These are phyloP conservation scores for Drosophila leonis DNA, from an alignment of 2,888 invertebrate species.

Conservation along the genomic window DNA sequence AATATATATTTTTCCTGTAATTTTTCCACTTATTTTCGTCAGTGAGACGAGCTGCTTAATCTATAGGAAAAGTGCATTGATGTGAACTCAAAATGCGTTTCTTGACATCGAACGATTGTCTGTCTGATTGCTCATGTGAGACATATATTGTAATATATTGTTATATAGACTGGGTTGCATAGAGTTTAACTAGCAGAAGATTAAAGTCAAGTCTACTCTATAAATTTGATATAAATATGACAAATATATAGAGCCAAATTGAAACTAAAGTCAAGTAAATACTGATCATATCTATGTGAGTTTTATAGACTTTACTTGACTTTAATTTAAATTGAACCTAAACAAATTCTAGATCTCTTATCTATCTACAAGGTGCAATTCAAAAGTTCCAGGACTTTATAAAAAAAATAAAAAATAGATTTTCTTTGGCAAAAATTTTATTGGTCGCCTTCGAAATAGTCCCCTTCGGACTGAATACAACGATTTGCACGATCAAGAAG, in stretches of 20 bases:
- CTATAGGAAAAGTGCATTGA: slow-evolving; percentile 44
- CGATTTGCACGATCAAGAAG: too few species aligned
- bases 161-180: not conserved
- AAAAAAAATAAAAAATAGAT: too few species aligned
- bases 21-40: slow-evolving; percentile 29
- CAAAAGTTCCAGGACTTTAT: too few species aligned
- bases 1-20: slow-evolving; percentile 29
- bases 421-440: too few species aligned
- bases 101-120: slow-evolving; percentile 45
- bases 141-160: not conserved
- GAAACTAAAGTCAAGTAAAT: too few species aligned
- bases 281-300: not conserved
- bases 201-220: too few species aligned
- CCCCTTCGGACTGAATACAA: too few species aligned
- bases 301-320: not conserved
- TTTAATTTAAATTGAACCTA: not conserved
- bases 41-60: slow-evolving; percentile 22
- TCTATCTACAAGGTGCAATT: too few species aligned
- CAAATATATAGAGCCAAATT: too few species aligned
- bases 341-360: not conserved
- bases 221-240: too few species aligned
- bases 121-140: not conserved
- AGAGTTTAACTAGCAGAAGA: not conserved
- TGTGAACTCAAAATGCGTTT: slow-evolving; percentile 63
- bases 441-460: too few species aligned